Evolutionary conservation across 2,113 vertebrate species (phyloP).

Genomic region (Sminthopsis crassicaudata): DNA sequence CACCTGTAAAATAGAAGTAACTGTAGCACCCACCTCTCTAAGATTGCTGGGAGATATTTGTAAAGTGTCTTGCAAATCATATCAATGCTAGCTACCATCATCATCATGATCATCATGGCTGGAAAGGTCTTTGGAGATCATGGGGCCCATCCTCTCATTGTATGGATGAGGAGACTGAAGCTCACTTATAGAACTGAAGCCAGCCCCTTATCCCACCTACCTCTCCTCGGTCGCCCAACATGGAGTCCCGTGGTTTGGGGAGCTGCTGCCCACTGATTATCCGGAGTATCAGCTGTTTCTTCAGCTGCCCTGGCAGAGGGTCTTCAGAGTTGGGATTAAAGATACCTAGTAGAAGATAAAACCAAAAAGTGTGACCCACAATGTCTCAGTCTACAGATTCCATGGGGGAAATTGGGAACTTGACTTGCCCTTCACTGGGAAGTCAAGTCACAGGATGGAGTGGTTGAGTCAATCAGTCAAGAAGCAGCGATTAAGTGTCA

Average conservation of each 20-base stretch:
- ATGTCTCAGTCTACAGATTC: neutral
- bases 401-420: neutral
- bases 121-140: neutral
- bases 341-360: slow-evolving; percentile 82
- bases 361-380: neutral
- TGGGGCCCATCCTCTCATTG: neutral
- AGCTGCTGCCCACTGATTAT: slow-evolving; percentile 98
- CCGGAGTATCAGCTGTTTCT: slow-evolving; percentile 94
- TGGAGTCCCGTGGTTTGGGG: slow-evolving; percentile 96
- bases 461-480: neutral
- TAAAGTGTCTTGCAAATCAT: neutral
- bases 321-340: slow-evolving; percentile 96
- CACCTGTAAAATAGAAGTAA: neutral
- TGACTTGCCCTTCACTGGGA: neutral
- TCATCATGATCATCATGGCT: neutral
- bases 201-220: slow-evolving; percentile 72
- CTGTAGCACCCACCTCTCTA: neutral
- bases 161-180: too few relatives aligned
- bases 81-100: neutral
- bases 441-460: neutral
- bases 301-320: slow-evolving; percentile 90
- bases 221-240: slow-evolving; percentile 98
- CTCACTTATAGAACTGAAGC: neutral
- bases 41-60: neutral
- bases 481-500: neutral